Base-by-base conservation (phyloP, 2,888 invertebrate species). In the Melieria omissa region DNA sequence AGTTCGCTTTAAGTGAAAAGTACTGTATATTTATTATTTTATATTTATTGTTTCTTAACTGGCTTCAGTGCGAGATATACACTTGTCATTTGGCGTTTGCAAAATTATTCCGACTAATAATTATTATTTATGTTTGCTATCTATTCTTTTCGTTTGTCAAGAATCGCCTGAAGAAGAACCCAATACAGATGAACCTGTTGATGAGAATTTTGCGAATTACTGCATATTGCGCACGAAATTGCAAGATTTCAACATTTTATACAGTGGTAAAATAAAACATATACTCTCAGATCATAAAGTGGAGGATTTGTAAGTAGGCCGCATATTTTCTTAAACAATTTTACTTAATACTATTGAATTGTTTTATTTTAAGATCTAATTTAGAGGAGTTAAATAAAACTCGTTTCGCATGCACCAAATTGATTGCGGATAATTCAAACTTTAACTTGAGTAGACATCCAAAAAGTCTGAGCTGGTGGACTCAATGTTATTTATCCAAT, bases 221-320 rank as follows among this genome's bases (percentile, higher is more conserved):
- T 42, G 49, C 52, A 10, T 70, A 14, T 58, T 47, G 49, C 49
- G 47, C 10, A 41, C 64, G 6, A 44, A 6, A n/a, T 12, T 70
- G 58, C 58, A 65, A 9, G 64, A 70, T 8, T 70, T 65, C 8
- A 58, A 70, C 16, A 10, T 70, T 9, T 49, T 64, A 8, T 70
- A 70, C 45, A 64, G 64, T 9, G 55, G 49, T 16, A 64, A 70
- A 58, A 14, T 52, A 10, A 4, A 4, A 4, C 64, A 64, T 12
- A 57, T 70, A 14, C 6, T 57, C n/a, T 47, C 70, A 7, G 64
- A 64, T 16, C 49, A 58, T 4, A 54, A 70, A 9, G 45, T 70
- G 8, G 44, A 55, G 7, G 55, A 63, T 45, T 14, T 46, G 69
- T 67, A 60, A 67, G 67, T 12, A 63, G 12, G 16, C 49, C 47